These are phyloP conservation scores for Macheiramphus alcinus DNA, from an alignment of 2,113 vertebrate genomes.

Conservation along the genomic window DNA sequence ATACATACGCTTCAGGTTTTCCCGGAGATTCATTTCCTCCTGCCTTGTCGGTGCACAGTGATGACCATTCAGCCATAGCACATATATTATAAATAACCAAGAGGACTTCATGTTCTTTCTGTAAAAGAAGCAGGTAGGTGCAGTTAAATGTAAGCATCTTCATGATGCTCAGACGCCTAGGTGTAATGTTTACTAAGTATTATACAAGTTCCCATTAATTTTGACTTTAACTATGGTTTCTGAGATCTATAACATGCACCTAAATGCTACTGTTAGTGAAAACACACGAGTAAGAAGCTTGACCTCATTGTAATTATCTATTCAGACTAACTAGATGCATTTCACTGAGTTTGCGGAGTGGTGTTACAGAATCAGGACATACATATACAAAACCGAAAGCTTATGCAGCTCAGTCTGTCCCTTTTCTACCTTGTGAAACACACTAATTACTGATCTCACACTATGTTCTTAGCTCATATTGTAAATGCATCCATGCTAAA, in stretches of 20 bases:
- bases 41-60: constrained; percentile 55
- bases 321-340: background rate
- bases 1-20: constrained; percentile 76
- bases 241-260: background rate
- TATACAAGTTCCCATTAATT: background rate
- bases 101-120: constrained; percentile 76
- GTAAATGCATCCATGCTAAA: background rate
- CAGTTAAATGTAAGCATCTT: background rate
- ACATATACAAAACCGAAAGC: background rate
- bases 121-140: background rate
- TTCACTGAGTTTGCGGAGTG: background rate
- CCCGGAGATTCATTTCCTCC: constrained; percentile 45
- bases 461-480: background rate
- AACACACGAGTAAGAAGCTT: background rate
- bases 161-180: background rate
- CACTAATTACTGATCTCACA: background rate
- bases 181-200: background rate
- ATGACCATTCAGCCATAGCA: constrained; percentile 64
- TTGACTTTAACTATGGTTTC: background rate
- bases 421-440: background rate
- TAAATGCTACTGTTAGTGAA: background rate
- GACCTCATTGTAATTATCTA: background rate
- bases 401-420: background rate
- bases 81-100: constrained; percentile 59
- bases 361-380: background rate